Evolutionary conservation across 2,113 vertebrate species (phyloP).

Genomic region (Raja brachyura): DNA sequence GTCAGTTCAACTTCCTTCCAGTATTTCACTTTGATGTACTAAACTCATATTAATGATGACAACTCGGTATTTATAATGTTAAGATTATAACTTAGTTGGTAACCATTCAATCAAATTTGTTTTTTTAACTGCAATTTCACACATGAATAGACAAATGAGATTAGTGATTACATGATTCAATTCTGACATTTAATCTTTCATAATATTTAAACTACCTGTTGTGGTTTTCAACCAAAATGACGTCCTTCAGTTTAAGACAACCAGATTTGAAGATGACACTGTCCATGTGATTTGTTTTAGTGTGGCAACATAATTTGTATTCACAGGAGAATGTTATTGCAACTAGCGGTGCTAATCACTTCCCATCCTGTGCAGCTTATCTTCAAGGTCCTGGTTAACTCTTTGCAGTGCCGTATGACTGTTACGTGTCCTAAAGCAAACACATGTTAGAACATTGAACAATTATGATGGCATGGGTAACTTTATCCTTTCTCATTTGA

Average conservation of each 20-base stretch:
- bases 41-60: background rate
- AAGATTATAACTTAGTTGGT: background rate
- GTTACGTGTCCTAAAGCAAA: slow-evolving; percentile 78
- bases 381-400: slow-evolving; percentile 94
- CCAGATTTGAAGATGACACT: background rate
- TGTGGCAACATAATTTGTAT: background rate
- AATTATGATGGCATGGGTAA: background rate
- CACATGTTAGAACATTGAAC: background rate
- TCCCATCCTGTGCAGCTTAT: slow-evolving; percentile 88
- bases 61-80: background rate
- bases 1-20: background rate
- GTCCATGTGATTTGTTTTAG: background rate
- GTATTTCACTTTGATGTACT: background rate
- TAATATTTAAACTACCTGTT: background rate
- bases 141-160: background rate
- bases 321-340: background rate
- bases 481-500: background rate
- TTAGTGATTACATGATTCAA: background rate
- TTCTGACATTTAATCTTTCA: background rate
- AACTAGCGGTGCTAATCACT: slow-evolving; percentile 44
- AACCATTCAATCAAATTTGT: background rate
- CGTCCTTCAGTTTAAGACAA: background rate
- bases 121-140: background rate
- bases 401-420: slow-evolving; percentile 88
- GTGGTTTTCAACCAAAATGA: background rate